Percentiles rank a stretch among this genome's conserved stretches.
Conservation (phyloP, 1,140 invertebrate genomes). For the Drosophila triauraria region DNA sequence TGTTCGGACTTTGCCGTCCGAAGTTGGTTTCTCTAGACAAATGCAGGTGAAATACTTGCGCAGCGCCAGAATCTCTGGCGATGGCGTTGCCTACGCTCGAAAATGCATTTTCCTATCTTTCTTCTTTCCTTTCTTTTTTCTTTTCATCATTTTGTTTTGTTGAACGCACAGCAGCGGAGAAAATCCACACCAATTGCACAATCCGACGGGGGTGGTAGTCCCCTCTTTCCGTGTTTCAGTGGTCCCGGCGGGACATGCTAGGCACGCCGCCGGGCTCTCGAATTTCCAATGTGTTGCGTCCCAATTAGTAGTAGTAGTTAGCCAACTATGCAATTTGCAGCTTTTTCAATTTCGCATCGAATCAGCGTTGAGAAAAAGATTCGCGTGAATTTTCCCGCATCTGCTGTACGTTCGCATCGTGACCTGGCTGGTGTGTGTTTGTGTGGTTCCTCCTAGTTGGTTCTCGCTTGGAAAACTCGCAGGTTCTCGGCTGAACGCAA, state of each 20-base stretch:
- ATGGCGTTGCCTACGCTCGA: conserved; percentile 61
- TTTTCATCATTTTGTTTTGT: conserved; percentile 19
- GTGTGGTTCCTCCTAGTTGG: conserved; percentile 10
- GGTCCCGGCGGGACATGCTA: conserved; percentile 39
- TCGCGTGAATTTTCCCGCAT: conserved; percentile 77
- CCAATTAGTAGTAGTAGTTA: conserved; percentile 67
- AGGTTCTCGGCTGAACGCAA: conserved; percentile 19
- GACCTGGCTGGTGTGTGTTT: conserved; percentile 35
- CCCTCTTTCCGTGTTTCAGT: conserved; percentile 15
- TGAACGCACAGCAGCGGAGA: conserved; percentile 70
- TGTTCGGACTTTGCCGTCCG: conserved; percentile 47
- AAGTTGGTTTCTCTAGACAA: conserved; percentile 64
- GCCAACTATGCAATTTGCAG: conserved; percentile 75
- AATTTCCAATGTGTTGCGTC: conserved; percentile 63
- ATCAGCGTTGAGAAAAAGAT: conserved; percentile 37
- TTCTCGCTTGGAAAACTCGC: conserved; percentile 16
- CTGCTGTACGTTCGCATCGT: conserved; percentile 52
- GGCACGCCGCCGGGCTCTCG: conserved; percentile 27
- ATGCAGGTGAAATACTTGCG: conserved; percentile 76
- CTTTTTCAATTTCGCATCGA: conserved; percentile 41
- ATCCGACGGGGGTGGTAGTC: conserved; percentile 47
- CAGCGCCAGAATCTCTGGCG: conserved; percentile 29
- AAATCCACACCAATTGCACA: conserved; percentile 82
- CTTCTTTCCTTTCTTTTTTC: conserved; percentile 34
- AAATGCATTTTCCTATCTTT: conserved; percentile 72